Evolutionary conservation across 2,888 invertebrate species (phyloP).

Genomic region (Allacma fusca): DNA sequence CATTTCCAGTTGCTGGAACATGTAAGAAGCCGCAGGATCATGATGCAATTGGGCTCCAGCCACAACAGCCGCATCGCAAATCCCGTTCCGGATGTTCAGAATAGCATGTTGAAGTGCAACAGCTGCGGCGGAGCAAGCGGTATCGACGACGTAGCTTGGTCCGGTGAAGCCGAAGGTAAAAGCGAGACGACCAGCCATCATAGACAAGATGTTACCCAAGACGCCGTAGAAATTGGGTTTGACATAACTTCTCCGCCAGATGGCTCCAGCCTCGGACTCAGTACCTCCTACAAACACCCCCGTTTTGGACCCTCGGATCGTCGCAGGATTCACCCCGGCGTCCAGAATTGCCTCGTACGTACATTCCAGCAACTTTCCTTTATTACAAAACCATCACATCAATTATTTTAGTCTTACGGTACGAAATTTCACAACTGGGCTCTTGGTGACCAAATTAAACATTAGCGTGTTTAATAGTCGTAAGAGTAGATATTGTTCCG

Average conservation of each 20-base stretch:
- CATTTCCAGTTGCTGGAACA: background rate
- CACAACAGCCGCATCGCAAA: conserved; percentile 93
- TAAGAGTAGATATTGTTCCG: too few species aligned
- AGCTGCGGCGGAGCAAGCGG: conserved; percentile 95
- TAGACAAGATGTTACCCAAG: background rate
- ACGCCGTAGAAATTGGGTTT: background rate
- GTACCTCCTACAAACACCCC: background rate
- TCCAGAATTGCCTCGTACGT: background rate
- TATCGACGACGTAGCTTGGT: conserved; percentile 93
- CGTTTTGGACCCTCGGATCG: background rate
- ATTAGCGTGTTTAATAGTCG: too few species aligned
- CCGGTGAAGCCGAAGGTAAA: conserved; percentile 65
- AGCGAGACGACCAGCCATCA: background rate
- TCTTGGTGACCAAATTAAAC: too few species aligned
- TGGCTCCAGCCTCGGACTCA: background rate
- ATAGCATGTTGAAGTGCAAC: conserved; percentile 88
- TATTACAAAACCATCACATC: background rate
- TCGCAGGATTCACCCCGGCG: background rate
- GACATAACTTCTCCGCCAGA: background rate
- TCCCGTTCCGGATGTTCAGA: conserved; percentile 79
- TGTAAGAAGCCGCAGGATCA: background rate
- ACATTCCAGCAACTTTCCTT: background rate
- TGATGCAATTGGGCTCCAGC: conserved; percentile 84
- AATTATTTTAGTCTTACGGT: too few species aligned
- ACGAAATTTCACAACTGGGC: too few species aligned